phyloP scores from a whole-genome alignment of 53 echinoderm and acorn worm species.

The Echinarachnius parma region DNA sequence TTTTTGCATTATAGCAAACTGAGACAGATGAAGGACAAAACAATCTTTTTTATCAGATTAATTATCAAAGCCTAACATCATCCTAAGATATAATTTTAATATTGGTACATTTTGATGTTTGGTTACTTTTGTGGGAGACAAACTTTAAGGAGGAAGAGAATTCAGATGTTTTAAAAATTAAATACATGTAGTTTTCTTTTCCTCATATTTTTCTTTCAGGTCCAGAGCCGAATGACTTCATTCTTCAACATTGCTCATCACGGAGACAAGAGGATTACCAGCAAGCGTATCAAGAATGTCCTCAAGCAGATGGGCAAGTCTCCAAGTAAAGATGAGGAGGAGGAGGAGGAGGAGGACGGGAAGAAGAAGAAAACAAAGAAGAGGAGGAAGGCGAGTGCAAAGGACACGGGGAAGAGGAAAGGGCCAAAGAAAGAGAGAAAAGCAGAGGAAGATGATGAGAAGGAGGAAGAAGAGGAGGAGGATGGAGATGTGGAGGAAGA shows the following conservation, averaged over 20 bases:
- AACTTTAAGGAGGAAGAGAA: no score
- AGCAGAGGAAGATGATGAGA: slow-evolving; percentile 9
- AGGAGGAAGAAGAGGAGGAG: not conserved
- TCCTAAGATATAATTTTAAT: no score
- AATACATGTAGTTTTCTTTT: no score
- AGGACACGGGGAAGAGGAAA: slow-evolving; percentile 18
- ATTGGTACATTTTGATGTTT: no score
- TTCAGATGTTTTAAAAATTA: no score
- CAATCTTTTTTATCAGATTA: no score
- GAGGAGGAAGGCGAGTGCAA: slow-evolving; percentile 7
- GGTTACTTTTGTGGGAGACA: no score
- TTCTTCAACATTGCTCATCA: slow-evolving; percentile 58
- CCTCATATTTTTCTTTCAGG: slow-evolving; percentile 37
- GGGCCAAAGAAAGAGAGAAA: not conserved
- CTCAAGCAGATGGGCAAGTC: slow-evolving; percentile 54
- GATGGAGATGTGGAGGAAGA: not conserved
- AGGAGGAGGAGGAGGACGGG: slow-evolving; percentile 5
- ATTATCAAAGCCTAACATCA: no score
- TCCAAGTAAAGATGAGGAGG: not conserved
- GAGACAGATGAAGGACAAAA: no score
- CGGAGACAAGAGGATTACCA: slow-evolving; percentile 45
- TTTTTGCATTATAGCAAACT: no score
- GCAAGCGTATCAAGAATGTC: slow-evolving; percentile 76
- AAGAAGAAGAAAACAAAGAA: slow-evolving; percentile 4
- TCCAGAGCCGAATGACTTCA: slow-evolving; percentile 71